phyloP scores from a whole-genome alignment of 2,797 vertebrate genomes.

The Lerista edwardsae region DNA sequence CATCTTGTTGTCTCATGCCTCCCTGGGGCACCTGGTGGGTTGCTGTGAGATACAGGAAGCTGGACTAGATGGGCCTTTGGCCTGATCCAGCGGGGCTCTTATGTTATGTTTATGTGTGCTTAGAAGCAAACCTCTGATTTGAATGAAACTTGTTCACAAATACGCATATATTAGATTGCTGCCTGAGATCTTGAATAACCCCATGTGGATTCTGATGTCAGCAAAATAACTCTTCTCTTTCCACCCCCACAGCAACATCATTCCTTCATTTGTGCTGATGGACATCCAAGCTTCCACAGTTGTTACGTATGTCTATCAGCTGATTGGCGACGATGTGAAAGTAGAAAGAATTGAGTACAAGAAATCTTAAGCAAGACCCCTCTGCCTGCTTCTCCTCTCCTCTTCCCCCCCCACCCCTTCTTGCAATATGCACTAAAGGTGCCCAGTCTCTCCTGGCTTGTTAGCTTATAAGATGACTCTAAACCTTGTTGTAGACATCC shows the following conservation, averaged over 20 bases:
- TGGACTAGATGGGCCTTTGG: too few species aligned
- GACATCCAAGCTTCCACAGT: slow-evolving; percentile 99
- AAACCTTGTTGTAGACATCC: slow-evolving; percentile 55
- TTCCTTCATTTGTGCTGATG: slow-evolving; percentile 98
- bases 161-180: too few species aligned
- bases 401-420: slow-evolving; percentile 52
- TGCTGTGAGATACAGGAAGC: too few species aligned
- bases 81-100: too few species aligned
- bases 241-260: slow-evolving; percentile 90
- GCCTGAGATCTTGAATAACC: too few species aligned
- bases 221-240: slow-evolving; percentile 19
- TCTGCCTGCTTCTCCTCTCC: slow-evolving; percentile 56
- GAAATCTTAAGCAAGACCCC: slow-evolving; percentile 83
- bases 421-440: slow-evolving; percentile 55
- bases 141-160: neutral
- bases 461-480: slow-evolving; percentile 58
- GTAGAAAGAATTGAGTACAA: slow-evolving; percentile 99
- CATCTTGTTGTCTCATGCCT: too few species aligned
- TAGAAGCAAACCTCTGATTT: neutral
- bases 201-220: neutral
- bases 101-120: too few species aligned
- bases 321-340: slow-evolving; percentile 97
- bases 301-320: slow-evolving; percentile 98
- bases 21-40: too few species aligned
- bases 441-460: slow-evolving; percentile 62